These are phyloP conservation scores for Endomychus coccineus DNA, from an alignment of 2,888 invertebrate genomes.

Conservation along the genomic window DNA sequence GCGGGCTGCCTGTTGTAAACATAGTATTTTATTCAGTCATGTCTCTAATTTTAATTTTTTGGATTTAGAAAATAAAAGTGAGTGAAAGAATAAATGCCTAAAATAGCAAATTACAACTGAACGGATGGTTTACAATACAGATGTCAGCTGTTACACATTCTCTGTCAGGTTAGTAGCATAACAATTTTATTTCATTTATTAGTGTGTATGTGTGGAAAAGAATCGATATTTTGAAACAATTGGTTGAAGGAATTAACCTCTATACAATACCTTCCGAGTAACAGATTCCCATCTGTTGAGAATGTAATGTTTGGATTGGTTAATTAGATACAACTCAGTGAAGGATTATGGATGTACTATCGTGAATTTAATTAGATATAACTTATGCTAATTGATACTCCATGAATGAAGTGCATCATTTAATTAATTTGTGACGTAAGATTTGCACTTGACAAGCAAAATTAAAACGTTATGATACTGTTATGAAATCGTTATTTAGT, in stretches of 20 bases:
- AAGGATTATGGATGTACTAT: no score
- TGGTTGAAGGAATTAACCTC: background rate
- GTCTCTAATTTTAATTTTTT: constrained; percentile 19
- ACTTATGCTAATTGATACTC: no score
- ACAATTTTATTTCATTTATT: constrained; percentile 4
- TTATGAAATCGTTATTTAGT: no score
- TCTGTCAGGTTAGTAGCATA: constrained; percentile 44
- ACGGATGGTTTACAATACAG: constrained; percentile 44
- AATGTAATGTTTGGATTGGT: background rate
- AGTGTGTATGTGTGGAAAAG: background rate
- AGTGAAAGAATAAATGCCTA: constrained; percentile 29
- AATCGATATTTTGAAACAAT: constrained; percentile 6
- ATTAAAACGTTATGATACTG: no score
- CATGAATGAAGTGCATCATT: no score
- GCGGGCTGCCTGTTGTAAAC: constrained; percentile 46
- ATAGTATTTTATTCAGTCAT: constrained; percentile 28
- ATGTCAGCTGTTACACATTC: constrained; percentile 51
- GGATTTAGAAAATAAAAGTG: constrained; percentile 19
- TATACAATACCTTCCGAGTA: no score
- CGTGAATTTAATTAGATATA: no score
- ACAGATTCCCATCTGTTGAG: no score
- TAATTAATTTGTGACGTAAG: no score
- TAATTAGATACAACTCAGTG: no score
- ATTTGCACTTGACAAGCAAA: no score
- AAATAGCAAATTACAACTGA: constrained; percentile 28